Percentiles rank a stretch among this genome's conserved stretches.
Conservation (phyloP, 2,888 invertebrate genomes). For the Clostera curtula region DNA sequence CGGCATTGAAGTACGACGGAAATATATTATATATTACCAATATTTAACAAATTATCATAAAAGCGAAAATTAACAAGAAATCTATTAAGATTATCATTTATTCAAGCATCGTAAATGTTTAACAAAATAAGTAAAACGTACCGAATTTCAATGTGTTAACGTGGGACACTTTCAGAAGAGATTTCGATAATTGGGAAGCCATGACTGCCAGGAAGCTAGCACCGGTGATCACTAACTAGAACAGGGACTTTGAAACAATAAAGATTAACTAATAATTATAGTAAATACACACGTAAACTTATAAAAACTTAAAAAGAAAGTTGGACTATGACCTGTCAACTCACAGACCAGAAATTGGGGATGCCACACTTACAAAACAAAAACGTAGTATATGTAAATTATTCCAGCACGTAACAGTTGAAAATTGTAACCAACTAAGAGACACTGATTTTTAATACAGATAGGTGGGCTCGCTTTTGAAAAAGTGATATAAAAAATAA, state of each 20-base stretch:
- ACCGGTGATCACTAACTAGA: slow-evolving; percentile 21
- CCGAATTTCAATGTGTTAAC: slow-evolving; percentile 58
- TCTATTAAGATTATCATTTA: background rate
- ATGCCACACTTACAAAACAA: slow-evolving; percentile 2
- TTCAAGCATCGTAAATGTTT: background rate
- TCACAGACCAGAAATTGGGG: slow-evolving; percentile 18
- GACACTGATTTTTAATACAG: too few species aligned
- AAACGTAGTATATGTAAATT: too few species aligned
- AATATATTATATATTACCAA: background rate
- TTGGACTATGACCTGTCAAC: slow-evolving; percentile 65
- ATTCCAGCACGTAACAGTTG: too few species aligned
- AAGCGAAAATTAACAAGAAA: background rate
- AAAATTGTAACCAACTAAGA: too few species aligned
- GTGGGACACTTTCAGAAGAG: slow-evolving; percentile 51
- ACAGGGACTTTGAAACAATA: slow-evolving; percentile 28
- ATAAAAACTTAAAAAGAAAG: slow-evolving; percentile 39
- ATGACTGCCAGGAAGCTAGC: slow-evolving; percentile 32
- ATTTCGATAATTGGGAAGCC: slow-evolving; percentile 66
- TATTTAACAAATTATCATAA: too few species aligned
- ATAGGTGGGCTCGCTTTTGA: too few species aligned
- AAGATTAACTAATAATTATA: slow-evolving; percentile 19
- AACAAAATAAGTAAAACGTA: slow-evolving; percentile 23
- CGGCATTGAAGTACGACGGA: slow-evolving; percentile 8
- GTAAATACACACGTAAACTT: slow-evolving; percentile 33
- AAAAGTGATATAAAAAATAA: too few species aligned